Base-by-base conservation (phyloP, 2,888 invertebrate genomes). In the Geotrupes spiniger region DNA sequence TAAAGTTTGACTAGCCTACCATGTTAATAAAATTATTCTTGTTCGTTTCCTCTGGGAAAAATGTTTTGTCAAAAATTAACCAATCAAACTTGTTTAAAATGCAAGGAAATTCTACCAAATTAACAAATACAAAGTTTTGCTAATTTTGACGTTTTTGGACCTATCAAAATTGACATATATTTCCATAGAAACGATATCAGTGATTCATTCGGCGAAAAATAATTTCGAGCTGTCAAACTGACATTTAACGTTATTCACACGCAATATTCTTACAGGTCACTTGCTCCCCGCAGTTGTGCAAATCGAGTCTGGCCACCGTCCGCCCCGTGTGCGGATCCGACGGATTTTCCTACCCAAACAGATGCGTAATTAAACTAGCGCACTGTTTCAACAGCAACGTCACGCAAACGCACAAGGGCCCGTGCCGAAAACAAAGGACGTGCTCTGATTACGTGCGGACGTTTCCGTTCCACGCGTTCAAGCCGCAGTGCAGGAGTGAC, bases 401-500 rank as follows among this genome's bases (percentile, higher is more conserved):
- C 37, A 80, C 84, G 44, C 75, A 91, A 46, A 84, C 84, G 56
- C 85, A 86, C 66, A 80, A 81, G 52, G 90, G 89, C 39, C 80
- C 83, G 28, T 92, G 91, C 67, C 36, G 46, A 15, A 42, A 33
- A n/a, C 56, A 49, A 11, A 42, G 43, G 57, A 71, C 76, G 52
- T 77, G 74, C 1, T 10, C 46, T 4, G 45, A 50, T 26, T 46
- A 50, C 29, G 29, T 12, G 15, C 45, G 42, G 15, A 45, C 41
- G 11, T 42, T 42, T 37, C 28, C 49, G 5, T 33, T 27, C 4
- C 39, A 36, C 4, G 36, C 46, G 12, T 85, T 87, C 66, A 81
- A 87, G 52, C 92, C 93, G 2, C 80, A 81, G 37, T 95, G 95
- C 70, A 83, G 87, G 43, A 76, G 79, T 2, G 92, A 93, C 68